These are phyloP conservation scores for Falcaria lacertinaria DNA, from an alignment of 2,888 invertebrate species.

Conservation along the genomic window DNA sequence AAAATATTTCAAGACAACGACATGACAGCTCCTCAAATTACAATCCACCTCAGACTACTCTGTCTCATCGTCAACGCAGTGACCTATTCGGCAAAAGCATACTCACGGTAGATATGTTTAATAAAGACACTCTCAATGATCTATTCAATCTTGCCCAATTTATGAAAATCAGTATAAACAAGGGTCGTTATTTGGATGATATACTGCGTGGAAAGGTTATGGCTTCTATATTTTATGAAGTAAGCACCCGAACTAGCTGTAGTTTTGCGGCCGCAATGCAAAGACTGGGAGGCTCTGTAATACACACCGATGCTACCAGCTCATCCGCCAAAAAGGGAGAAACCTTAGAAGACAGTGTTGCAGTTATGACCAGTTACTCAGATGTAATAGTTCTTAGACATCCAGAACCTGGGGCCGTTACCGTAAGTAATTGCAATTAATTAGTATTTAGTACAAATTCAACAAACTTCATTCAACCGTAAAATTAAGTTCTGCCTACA, in stretches of 20 bases:
- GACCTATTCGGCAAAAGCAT: constrained; percentile 86
- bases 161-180: constrained; percentile 89
- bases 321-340: constrained; percentile 99
- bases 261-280: constrained; percentile 99
- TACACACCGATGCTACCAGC: constrained; percentile 92
- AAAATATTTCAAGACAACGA: constrained; percentile 64
- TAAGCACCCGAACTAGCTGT: constrained; percentile 96
- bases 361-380: constrained; percentile 94
- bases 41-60: constrained; percentile 52
- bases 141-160: constrained; percentile 96
- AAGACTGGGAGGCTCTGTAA: constrained; percentile 94
- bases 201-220: constrained; percentile 95
- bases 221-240: constrained; percentile 98
- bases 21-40: constrained; percentile 80
- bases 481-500: too few relatives aligned
- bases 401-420: constrained; percentile 94
- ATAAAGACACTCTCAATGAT: constrained; percentile 93
- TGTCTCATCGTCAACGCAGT: constrained; percentile 68
- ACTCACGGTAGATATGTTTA: constrained; percentile 91
- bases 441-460: too few relatives aligned
- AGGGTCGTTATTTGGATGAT: constrained; percentile 91
- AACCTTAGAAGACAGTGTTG: constrained; percentile 92
- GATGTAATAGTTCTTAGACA: constrained; percentile 97
- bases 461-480: too few relatives aligned
- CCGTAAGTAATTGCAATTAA: constrained; percentile 81